Evolutionary conservation across 2,888 invertebrate genomes (phyloP), one percentile per base, ranked within the genome.

Genomic region (Stenodema calcarata): DNA sequence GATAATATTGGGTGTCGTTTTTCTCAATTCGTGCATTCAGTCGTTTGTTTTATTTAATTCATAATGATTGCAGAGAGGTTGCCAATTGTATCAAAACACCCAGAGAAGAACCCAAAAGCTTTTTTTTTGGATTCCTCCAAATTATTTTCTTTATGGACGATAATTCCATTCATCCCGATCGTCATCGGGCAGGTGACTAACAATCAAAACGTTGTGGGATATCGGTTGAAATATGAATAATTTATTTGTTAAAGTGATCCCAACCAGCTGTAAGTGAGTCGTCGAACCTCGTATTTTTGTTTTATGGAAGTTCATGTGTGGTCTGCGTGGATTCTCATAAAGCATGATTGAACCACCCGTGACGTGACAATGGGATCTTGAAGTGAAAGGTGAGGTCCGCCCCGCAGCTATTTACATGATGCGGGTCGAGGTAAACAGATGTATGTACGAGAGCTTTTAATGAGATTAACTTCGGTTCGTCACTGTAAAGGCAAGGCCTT

Each of bases 401-500:
- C 50, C n/a, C 0, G n/a, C n/a, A 50, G 50, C 50, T 50, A 50
- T 50, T 50, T 50, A 50, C 50, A 50, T 50, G 50, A 50, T 50
- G 50, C 50, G 50, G 50, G 50, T 50, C 16, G 50, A n/a, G 50
- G 50, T 76, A 42, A 42, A 76, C 23, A 76, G 76, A 42, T 76
- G 12, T 35, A 76, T 35, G 35, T 76, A 76, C 41, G 28, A 76
- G 76, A 35, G 41, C 76, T 76, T 76, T 76, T 76, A 76, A 76
- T 76, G 76, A 76, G 76, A 76, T 76, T 76, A 76, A 35, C 41
- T 76, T 42, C 4, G 76, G 30, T 76, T 42, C 28, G 76, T 35
- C 76, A 41, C 41, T 76, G 76, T 18, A 41, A 2, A 42, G 35
- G 28, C 76, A 35, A 11, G 35, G n/a, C 9, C 3, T 75, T 70